A percentile compares a stretch with the other conserved stretches of the same genome.
phyloP scores from a whole-genome alignment of 2,113 vertebrate genomes.

The Cinclus mexicanus region DNA sequence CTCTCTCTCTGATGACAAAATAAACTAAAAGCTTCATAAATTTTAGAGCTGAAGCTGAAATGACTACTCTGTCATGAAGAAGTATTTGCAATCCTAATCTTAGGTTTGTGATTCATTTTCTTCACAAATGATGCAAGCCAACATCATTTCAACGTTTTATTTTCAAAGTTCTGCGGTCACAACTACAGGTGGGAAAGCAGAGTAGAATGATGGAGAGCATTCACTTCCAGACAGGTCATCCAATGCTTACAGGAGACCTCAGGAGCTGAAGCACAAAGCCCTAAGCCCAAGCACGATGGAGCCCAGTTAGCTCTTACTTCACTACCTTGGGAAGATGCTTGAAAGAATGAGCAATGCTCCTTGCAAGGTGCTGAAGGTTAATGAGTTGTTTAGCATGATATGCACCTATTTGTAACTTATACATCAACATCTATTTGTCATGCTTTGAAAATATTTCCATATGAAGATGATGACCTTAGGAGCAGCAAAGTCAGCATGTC shows the following conservation, averaged over 20 bases:
- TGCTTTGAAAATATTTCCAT: background rate
- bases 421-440: background rate
- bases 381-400: background rate
- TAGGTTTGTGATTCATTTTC: background rate
- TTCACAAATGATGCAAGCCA: background rate
- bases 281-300: rapidly evolving
- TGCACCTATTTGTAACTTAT: background rate
- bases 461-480: background rate
- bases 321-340: background rate
- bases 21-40: background rate
- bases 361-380: background rate
- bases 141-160: rapidly evolving
- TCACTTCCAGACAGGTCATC: background rate
- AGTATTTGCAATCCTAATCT: background rate
- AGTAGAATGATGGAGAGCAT: rapidly evolving
- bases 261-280: background rate
- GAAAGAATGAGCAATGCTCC: background rate
- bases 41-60: background rate
- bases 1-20: background rate
- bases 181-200: rapidly evolving
- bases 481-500: background rate
- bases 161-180: background rate
- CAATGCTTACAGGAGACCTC: background rate
- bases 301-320: background rate
- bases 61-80: background rate